A percentile compares a stretch with the other conserved stretches of the same genome.
These are phyloP conservation scores for Lathronympha strigana DNA, from an alignment of 2,888 invertebrate genomes.

Conservation along the genomic window DNA sequence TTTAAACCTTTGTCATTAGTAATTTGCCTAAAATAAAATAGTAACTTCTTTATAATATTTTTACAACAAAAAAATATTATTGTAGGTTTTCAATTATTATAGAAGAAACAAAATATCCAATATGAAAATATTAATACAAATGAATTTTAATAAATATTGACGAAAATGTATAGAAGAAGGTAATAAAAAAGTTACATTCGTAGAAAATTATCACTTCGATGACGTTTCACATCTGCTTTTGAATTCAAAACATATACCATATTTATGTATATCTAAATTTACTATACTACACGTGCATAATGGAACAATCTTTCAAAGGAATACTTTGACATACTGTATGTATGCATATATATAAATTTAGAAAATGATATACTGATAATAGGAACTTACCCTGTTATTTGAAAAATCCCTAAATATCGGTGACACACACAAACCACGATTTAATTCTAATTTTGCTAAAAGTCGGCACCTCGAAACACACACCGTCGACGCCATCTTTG, in stretches of 20 bases:
- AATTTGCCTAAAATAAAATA: slow-evolving; percentile 4
- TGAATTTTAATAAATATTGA: not conserved
- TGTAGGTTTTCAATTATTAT: not conserved
- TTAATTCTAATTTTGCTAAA: slow-evolving; percentile 85
- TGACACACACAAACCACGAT: slow-evolving; percentile 83
- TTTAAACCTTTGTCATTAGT: not conserved
- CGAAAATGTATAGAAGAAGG: not conserved
- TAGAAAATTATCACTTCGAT: slow-evolving; percentile 50
- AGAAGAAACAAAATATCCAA: not conserved
- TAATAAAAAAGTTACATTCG: not conserved
- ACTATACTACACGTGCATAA: slow-evolving; percentile 65
- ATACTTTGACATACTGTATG: slow-evolving; percentile 55
- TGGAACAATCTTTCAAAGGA: slow-evolving; percentile 54
- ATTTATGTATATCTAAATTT: slow-evolving; percentile 59
- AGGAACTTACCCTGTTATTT: slow-evolving; percentile 76
- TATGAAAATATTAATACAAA: slow-evolving; percentile 1
- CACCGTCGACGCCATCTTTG: slow-evolving; percentile 86
- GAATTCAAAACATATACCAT: slow-evolving; percentile 44
- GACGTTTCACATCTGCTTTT: slow-evolving; percentile 74
- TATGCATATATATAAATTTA: slow-evolving; percentile 56
- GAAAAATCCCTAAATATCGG: slow-evolving; percentile 79
- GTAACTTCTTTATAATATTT: not conserved
- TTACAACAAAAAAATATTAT: not conserved
- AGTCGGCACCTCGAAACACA: slow-evolving; percentile 85
- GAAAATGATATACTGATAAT: slow-evolving; percentile 49